These are phyloP conservation scores for Siderastrea siderea DNA, from an alignment of 92 coral and sea anemone species.

Conservation along the genomic window DNA sequence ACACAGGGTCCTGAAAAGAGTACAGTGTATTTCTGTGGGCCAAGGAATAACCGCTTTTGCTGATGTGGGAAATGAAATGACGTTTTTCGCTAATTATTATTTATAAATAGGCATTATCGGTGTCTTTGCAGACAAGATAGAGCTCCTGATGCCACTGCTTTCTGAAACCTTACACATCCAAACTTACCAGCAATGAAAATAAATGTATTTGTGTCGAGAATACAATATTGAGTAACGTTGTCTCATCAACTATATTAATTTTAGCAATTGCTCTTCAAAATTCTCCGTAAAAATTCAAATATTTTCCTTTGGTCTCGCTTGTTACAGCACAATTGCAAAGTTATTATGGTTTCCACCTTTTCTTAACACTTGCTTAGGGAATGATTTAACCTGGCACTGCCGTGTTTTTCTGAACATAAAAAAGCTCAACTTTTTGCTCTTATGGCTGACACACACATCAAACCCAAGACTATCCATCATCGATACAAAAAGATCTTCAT, in stretches of 20 bases:
- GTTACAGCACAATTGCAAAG: slow-evolving; percentile 65
- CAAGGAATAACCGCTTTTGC: too few species aligned
- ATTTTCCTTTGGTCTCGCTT: too few species aligned
- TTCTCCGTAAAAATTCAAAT: too few species aligned
- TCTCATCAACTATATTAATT: not conserved
- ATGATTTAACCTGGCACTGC: slow-evolving; percentile 17
- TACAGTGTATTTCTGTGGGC: too few species aligned
- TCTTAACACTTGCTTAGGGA: slow-evolving; percentile 61
- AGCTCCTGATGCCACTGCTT: not conserved
- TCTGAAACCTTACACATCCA: not conserved
- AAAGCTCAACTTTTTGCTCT: slow-evolving; percentile 64
- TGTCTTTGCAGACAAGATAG: too few species aligned
- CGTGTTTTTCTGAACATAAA: slow-evolving; percentile 66
- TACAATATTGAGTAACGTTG: not conserved
- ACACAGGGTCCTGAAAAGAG: too few species aligned
- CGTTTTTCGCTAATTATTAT: too few species aligned
- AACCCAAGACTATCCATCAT: slow-evolving; percentile 80
- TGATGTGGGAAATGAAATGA: too few species aligned
- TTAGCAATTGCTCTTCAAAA: not conserved
- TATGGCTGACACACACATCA: slow-evolving; percentile 29
- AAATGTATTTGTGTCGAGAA: too few species aligned
- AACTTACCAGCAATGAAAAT: too few species aligned
- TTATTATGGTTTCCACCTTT: slow-evolving; percentile 71
- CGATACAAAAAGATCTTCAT: slow-evolving; percentile 45
- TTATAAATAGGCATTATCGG: too few species aligned